These are phyloP conservation scores for Eulithis testata DNA, from an alignment of 2,888 invertebrate species.

Conservation along the genomic window DNA sequence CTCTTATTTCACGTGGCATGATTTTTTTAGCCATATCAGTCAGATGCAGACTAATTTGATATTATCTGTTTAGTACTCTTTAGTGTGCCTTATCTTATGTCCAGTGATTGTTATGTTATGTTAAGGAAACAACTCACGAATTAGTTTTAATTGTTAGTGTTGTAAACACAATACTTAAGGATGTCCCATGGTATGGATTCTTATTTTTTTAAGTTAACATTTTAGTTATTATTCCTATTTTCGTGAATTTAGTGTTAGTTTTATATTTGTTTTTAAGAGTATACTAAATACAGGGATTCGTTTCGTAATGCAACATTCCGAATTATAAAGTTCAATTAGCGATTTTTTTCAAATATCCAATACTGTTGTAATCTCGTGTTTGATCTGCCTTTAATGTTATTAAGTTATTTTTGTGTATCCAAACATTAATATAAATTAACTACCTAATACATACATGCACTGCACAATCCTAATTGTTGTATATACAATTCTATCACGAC, in stretches of 20 bases:
- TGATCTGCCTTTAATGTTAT: conserved; percentile 11
- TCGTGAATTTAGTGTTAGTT: conserved; percentile 33
- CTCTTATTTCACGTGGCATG: conserved; percentile 11
- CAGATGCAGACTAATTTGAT: conserved; percentile 16
- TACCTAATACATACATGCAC: background rate
- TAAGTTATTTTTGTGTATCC: background rate
- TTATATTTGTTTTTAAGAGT: conserved; percentile 27
- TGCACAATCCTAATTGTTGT: background rate
- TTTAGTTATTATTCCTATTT: conserved; percentile 24
- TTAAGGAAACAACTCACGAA: conserved; percentile 8
- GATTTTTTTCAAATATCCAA: conserved; percentile 20
- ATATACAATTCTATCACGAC: background rate
- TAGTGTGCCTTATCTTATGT: conserved; percentile 29
- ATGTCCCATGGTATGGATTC: conserved; percentile 15
- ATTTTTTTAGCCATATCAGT: conserved; percentile 18
- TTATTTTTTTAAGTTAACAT: conserved; percentile 11
- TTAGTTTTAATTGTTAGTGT: conserved; percentile 16
- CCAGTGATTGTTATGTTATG: conserved; percentile 22
- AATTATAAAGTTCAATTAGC: conserved; percentile 24
- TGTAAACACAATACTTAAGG: conserved; percentile 27
- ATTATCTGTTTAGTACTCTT: conserved; percentile 11
- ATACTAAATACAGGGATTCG: conserved; percentile 41
- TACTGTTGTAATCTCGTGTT: conserved; percentile 13
- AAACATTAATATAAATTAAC: background rate
- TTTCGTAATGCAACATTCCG: conserved; percentile 37